Evolutionary conservation across 2,113 vertebrate genomes (phyloP), one percentile per base, ranked within the genome.

Genomic region (Myotis lucifugus): DNA sequence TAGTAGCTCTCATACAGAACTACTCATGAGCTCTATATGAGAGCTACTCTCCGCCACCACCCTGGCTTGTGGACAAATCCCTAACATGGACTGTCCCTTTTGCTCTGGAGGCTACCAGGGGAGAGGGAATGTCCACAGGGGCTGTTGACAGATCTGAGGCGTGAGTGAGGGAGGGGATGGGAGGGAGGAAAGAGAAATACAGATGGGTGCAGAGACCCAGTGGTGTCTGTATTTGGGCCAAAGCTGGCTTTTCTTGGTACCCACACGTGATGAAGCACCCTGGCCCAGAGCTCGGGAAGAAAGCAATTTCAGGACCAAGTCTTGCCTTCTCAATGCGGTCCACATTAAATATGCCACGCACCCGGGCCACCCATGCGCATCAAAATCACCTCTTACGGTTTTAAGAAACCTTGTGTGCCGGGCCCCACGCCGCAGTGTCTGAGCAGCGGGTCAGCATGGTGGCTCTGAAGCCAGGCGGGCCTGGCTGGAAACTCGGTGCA

Each of bases 301-400:
- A 50, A 50, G 72, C 6, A 17, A 37, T 81, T 42, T 42, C n/a
- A 67, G 32, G 76, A 40, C 29, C 29, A 25, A 6, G 66, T 67
- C 90, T 93, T 70, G 56, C 11, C 8, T 66, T 18, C 46, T 37
- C 14, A 5, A 1, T 0, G 1, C 2, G 6, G 66, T 54, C 32
- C 1, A 25, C 18, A 34, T 29, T 32, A 34, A 59, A 17, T 0
- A 0, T 2, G 59, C 23, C 34, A 7, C 4, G 34, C 4, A 3
- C 54, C 12, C 4, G 64, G 69, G 48, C 37, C 66, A 34, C 29
- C 0, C 5, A 15, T 0, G 37, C 37, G 34, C 2, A 0, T 42
- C 61, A 21, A n/a, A 66, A n/a, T 42, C 46, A n/a, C 84, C 54
- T 85, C 8, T 7, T 23, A 9, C 17, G 81, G 72, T 42, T 61